These are phyloP conservation scores for Drosophila differens DNA, from an alignment of 2,888 invertebrate species.

Conservation along the genomic window DNA sequence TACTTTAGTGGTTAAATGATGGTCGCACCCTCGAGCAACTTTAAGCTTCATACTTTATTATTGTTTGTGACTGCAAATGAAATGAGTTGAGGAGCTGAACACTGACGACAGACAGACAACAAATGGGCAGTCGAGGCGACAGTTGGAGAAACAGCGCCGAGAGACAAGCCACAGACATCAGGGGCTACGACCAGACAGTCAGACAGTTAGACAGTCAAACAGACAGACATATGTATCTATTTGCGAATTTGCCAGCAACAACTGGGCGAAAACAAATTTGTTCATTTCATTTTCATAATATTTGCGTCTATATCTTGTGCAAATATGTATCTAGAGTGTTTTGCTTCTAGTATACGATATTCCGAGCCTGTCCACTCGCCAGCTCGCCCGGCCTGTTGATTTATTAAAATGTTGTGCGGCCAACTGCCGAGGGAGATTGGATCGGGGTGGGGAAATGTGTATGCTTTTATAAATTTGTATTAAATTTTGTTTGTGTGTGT, in stretches of 20 bases:
- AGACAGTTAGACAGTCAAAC: background rate
- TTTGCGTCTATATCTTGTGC: constrained; percentile 56
- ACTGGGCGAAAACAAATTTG: constrained; percentile 48
- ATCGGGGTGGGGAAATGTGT: background rate
- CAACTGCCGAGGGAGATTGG: background rate
- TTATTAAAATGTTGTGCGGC: constrained; percentile 48
- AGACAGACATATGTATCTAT: constrained; percentile 20
- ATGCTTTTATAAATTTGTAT: constrained; percentile 37
- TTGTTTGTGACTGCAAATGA: constrained; percentile 37
- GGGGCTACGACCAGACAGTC: constrained; percentile 10
- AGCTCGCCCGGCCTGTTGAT: constrained; percentile 39
- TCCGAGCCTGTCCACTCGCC: constrained; percentile 41
- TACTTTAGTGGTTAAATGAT: background rate
- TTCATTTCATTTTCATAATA: constrained; percentile 63
- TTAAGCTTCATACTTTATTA: constrained; percentile 19
- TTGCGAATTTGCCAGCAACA: constrained; percentile 50
- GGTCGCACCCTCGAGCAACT: constrained; percentile 9
- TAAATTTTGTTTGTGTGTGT: constrained; percentile 10
- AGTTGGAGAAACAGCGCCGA: constrained; percentile 22
- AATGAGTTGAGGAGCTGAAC: constrained; percentile 22
- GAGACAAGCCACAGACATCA: constrained; percentile 28
- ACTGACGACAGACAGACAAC: constrained; percentile 4
- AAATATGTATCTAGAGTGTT: constrained; percentile 55
- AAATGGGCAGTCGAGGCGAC: constrained; percentile 1
- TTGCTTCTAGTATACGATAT: constrained; percentile 33